Conservation (phyloP, 2,888 invertebrate species). For the Platycnemis pennipes region DNA sequence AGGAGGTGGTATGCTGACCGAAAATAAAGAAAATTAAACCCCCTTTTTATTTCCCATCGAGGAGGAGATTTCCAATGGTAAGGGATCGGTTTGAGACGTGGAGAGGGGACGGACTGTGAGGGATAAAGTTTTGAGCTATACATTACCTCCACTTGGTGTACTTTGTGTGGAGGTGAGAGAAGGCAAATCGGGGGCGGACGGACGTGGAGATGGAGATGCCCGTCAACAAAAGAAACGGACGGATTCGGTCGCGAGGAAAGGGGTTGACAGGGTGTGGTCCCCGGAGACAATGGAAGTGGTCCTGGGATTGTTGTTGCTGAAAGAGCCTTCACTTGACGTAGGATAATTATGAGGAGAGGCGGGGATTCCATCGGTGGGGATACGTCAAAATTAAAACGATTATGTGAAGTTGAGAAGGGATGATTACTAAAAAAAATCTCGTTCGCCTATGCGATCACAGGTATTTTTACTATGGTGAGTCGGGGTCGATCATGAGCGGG, state of each 20-base stretch:
- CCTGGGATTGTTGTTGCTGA: neutral
- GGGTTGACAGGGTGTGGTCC: neutral
- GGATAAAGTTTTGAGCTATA: slow-evolving; percentile 49
- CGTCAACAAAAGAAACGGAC: neutral
- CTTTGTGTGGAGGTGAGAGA: slow-evolving; percentile 60
- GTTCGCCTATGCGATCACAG: neutral
- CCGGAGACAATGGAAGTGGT: neutral
- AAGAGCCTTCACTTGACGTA: neutral
- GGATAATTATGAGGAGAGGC: neutral
- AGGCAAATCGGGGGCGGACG: neutral
- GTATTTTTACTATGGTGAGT: neutral
- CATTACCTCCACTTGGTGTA: slow-evolving; percentile 56
- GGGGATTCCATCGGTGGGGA: neutral
- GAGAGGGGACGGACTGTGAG: neutral
- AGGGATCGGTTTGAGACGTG: neutral
- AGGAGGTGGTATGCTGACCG: too few species aligned
- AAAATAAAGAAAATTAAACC: neutral
- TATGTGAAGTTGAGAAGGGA: neutral
- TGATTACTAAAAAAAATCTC: neutral
- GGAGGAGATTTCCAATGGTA: neutral
- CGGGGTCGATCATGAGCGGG: neutral
- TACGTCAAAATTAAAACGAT: neutral
- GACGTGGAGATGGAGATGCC: neutral
- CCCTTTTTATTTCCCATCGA: neutral
- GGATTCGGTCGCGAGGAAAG: neutral